Percentiles rank a stretch among this genome's conserved stretches.
These are phyloP conservation scores for Caenorhabditis virilis DNA, from an alignment of 2,888 invertebrate species.

Conservation along the genomic window DNA sequence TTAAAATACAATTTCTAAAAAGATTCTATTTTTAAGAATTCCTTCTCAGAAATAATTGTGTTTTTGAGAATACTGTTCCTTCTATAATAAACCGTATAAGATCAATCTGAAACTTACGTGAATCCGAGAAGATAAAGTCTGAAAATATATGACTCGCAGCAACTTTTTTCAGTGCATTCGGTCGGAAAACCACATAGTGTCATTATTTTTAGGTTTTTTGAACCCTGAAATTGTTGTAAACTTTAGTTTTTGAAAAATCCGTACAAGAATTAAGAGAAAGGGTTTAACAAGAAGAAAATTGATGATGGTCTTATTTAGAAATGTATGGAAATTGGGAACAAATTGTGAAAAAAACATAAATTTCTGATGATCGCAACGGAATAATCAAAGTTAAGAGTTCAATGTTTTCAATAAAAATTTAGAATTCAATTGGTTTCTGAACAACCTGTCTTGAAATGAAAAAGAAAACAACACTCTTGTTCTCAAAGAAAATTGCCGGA, in stretches of 20 bases:
- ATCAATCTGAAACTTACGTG: slow-evolving; percentile 35
- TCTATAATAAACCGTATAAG: too few species aligned
- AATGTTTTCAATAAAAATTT: too few species aligned
- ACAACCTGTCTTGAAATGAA: too few species aligned
- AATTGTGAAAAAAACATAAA: background rate
- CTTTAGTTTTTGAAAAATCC: background rate
- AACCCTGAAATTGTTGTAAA: background rate
- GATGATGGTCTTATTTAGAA: background rate
- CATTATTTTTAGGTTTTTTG: slow-evolving; percentile 34
- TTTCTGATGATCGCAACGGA: background rate
- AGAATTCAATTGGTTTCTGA: too few species aligned
- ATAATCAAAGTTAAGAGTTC: too few species aligned
- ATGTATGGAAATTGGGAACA: background rate
- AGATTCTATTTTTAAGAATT: background rate
- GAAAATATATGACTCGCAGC: slow-evolving; percentile 50
- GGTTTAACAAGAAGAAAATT: background rate
- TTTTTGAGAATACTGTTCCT: too few species aligned
- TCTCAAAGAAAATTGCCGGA: too few species aligned
- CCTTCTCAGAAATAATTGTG: too few species aligned
- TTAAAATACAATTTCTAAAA: too few species aligned
- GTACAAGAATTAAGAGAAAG: background rate
- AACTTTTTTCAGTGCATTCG: slow-evolving; percentile 45
- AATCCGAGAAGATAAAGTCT: slow-evolving; percentile 46
- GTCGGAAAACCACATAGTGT: slow-evolving; percentile 47
- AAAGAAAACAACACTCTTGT: too few species aligned